Evolutionary conservation across 2,888 invertebrate genomes (phyloP).

Genomic region (Xanthorhoe designata): DNA sequence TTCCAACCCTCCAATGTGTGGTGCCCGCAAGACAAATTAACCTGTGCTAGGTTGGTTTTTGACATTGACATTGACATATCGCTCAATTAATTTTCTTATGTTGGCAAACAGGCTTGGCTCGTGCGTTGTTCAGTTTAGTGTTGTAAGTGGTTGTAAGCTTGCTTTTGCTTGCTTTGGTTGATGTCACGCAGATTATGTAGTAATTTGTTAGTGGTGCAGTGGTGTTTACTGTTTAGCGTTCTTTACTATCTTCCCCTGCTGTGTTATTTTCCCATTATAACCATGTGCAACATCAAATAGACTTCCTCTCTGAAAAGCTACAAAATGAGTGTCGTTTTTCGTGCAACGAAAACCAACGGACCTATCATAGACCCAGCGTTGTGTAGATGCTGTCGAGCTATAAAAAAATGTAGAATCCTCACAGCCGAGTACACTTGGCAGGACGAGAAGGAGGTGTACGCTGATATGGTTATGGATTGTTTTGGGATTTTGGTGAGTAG

Average conservation of each 20-base stretch:
- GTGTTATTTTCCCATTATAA: background rate
- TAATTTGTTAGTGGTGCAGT: too few species aligned
- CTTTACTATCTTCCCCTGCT: background rate
- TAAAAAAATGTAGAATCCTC: slow-evolving; percentile 78
- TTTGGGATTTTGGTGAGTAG: slow-evolving; percentile 74
- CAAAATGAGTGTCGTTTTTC: slow-evolving; percentile 33
- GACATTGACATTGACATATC: background rate
- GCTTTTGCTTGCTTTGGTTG: too few species aligned
- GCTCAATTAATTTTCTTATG: background rate
- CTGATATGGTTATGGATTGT: slow-evolving; percentile 81
- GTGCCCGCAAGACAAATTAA: too few species aligned
- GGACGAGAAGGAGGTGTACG: slow-evolving; percentile 75
- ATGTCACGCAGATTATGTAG: too few species aligned
- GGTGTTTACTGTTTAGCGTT: background rate
- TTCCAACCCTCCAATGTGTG: too few species aligned
- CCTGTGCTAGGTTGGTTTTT: background rate
- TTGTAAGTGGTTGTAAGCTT: background rate
- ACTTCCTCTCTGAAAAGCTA: background rate
- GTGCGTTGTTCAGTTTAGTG: background rate
- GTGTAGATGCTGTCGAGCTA: slow-evolving; percentile 78
- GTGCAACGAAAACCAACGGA: slow-evolving; percentile 70
- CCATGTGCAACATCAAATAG: background rate
- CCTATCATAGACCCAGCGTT: slow-evolving; percentile 76
- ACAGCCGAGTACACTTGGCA: slow-evolving; percentile 78
- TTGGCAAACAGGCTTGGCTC: background rate